Conservation (phyloP, 2,113 vertebrate genomes). For the Cebidichthys violaceus region DNA sequence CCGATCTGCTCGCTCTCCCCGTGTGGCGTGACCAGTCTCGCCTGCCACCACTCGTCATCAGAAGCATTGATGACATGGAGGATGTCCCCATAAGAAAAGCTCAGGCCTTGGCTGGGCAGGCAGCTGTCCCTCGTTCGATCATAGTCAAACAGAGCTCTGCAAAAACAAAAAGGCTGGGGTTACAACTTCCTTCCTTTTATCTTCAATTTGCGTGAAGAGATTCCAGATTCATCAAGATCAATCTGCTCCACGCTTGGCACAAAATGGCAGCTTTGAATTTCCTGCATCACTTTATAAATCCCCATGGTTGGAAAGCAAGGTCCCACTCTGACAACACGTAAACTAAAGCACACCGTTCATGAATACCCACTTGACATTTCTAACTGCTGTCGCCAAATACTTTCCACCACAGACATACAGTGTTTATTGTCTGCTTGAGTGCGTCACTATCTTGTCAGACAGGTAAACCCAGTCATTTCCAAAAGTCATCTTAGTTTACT, state of each 20-base stretch:
- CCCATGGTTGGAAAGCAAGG: too few species aligned
- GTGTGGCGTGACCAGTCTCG: conserved; percentile 94
- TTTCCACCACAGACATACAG: conserved; percentile 18
- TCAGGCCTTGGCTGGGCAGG: conserved; percentile 97
- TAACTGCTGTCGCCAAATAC: conserved; percentile 1
- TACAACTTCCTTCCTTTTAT: conserved; percentile 28
- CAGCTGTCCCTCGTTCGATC: conserved; percentile 98
- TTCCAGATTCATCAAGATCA: neutral
- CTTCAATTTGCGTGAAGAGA: neutral
- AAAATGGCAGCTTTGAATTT: conserved; percentile 24
- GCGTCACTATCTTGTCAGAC: conserved; percentile 61
- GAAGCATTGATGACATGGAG: conserved; percentile 98
- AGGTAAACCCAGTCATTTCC: conserved; percentile 54
- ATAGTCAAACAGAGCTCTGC: conserved; percentile 97
- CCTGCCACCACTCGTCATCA: conserved; percentile 99
- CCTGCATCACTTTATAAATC: neutral
- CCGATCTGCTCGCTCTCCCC: conserved; percentile 99
- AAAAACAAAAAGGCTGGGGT: conserved; percentile 30
- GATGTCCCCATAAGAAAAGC: conserved; percentile 98
- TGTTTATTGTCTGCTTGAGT: conserved; percentile 11
- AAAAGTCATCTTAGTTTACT: conserved; percentile 45
- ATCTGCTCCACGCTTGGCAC: conserved; percentile 23
- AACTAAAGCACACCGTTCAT: neutral
- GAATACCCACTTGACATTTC: conserved; percentile 16
- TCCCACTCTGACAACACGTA: neutral